Conservation (phyloP, 2,888 invertebrate species). For the Luperina testacea region DNA sequence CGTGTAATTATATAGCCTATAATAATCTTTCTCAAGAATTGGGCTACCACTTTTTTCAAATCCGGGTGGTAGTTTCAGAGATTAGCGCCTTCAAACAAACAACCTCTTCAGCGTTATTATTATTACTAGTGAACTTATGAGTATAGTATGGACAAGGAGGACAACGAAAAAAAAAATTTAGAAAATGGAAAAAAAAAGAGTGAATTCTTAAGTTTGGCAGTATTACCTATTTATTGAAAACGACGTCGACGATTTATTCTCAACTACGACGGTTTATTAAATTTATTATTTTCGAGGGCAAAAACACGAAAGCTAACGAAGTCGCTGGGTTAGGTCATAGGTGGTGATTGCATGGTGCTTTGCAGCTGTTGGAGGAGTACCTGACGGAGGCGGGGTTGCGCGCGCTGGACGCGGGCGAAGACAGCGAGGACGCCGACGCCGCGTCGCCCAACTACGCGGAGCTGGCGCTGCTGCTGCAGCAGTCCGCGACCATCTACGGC, state of each 20-base stretch:
- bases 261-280: not conserved
- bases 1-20: not conserved
- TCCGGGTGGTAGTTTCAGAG: not conserved
- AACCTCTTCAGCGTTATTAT: not conserved
- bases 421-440: conserved; percentile 4
- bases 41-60: not conserved
- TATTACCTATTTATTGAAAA: not conserved
- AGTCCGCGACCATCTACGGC: conserved; percentile 92
- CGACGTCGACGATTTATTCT: not conserved
- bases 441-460: conserved; percentile 92
- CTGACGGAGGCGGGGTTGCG: conserved; percentile 87
- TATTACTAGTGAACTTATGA: too few species aligned
- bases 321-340: not conserved
- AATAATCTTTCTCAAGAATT: not conserved
- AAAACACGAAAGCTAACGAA: not conserved
- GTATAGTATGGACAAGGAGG: too few species aligned
- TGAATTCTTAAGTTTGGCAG: not conserved
- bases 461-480: conserved; percentile 94
- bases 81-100: not conserved
- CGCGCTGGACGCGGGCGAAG: conserved; percentile 75
- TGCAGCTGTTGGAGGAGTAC: conserved; percentile 90
- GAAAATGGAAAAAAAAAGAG: not conserved
- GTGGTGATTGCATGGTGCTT: not conserved
- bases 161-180: not conserved
- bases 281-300: not conserved